phyloP scores from a whole-genome alignment of 2,797 vertebrate genomes.

The Thalassophryne amazonica region DNA sequence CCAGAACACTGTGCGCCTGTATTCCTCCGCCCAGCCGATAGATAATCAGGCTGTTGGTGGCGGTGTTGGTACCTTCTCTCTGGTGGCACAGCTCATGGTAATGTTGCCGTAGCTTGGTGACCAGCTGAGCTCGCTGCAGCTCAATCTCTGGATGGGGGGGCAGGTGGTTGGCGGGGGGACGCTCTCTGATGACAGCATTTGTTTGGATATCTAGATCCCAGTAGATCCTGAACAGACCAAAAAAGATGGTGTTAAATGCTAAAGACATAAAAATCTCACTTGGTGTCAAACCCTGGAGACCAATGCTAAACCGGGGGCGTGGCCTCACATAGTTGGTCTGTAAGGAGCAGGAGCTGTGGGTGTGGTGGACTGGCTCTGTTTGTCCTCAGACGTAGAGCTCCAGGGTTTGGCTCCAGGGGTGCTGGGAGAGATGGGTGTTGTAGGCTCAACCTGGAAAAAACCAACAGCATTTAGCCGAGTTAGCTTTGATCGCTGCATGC shows the following conservation, averaged over 20 bases:
- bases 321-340: conserved; percentile 84
- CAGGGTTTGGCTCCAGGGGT: conserved; percentile 86
- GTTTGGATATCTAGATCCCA: conserved; percentile 97
- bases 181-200: conserved; percentile 91
- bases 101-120: conserved; percentile 92
- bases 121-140: conserved; percentile 91
- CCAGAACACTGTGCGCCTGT: no score
- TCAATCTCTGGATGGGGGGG: conserved; percentile 95
- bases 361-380: conserved; percentile 72
- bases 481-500: no score
- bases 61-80: conserved; percentile 83
- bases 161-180: conserved; percentile 80
- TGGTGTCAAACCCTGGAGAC: background rate
- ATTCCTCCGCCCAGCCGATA: no score
- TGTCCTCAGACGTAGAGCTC: conserved; percentile 87
- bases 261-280: no score
- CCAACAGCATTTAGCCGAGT: no score
- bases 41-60: background rate
- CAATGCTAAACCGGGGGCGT: background rate
- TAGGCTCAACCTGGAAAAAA: conserved; percentile 68
- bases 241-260: background rate
- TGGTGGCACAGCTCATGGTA: conserved; percentile 96
- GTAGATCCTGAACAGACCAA: conserved; percentile 81
- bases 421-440: conserved; percentile 88
- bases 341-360: conserved; percentile 79